phyloP scores from a whole-genome alignment of 2,888 invertebrate species.

The Metopia argyrocephala region DNA sequence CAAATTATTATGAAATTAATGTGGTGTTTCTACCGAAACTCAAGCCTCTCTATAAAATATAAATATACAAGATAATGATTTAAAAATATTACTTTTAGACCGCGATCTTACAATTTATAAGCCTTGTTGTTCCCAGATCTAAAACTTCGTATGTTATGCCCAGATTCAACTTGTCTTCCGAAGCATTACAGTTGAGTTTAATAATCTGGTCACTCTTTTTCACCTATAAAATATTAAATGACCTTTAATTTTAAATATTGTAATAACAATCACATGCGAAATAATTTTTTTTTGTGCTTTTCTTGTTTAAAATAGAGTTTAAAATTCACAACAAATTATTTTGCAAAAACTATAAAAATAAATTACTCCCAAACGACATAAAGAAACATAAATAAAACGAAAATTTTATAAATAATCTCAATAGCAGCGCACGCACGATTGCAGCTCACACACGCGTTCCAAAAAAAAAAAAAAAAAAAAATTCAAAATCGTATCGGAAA shows the following conservation, averaged over 20 bases:
- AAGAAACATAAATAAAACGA: constrained; percentile 38
- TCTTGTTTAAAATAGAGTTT: neutral
- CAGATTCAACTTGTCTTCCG: no score
- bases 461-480: neutral
- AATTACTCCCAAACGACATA: neutral
- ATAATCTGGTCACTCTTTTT: neutral
- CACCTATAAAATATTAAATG: neutral
- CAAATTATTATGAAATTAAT: no score
- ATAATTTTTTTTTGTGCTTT: neutral
- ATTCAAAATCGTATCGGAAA: constrained; percentile 33
- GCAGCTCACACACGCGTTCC: constrained; percentile 31
- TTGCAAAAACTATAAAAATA: neutral
- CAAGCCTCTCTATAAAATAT: no score
- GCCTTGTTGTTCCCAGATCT: no score
- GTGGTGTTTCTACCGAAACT: no score
- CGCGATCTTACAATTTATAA: no score
- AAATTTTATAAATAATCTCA: constrained; percentile 19
- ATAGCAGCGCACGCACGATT: neutral
- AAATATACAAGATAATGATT: no score
- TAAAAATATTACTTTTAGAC: no score
- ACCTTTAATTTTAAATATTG: neutral
- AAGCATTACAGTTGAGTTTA: no score
- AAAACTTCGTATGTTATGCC: no score
- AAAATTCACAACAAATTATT: neutral
- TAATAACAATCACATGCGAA: neutral